Conservation (phyloP, 2,888 invertebrate species). For the Luperina testacea region DNA sequence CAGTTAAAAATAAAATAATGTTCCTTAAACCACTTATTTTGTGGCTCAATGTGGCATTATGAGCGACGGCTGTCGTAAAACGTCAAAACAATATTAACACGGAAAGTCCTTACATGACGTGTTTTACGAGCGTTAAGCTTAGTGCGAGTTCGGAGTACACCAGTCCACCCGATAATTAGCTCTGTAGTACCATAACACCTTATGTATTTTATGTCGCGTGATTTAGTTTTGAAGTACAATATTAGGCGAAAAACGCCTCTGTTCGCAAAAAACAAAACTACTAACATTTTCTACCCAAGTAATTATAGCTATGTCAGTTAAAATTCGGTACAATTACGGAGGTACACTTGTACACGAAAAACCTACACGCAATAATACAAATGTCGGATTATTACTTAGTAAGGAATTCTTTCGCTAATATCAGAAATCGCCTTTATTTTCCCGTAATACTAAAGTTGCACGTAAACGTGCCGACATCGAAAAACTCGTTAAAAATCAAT, state of each 20-base stretch:
- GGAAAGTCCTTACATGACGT: constrained; percentile 58
- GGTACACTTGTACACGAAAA: constrained; percentile 3
- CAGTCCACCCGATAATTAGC: constrained; percentile 55
- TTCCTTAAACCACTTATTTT: constrained; percentile 24
- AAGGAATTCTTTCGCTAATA: constrained; percentile 42
- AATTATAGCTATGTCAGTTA: constrained; percentile 4
- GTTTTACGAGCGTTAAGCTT: constrained; percentile 55
- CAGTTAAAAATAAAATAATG: neutral
- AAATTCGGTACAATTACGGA: constrained; percentile 27
- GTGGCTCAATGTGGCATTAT: constrained; percentile 51
- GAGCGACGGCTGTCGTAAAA: constrained; percentile 65
- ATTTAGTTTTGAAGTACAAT: constrained; percentile 4
- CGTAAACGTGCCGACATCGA: constrained; percentile 52
- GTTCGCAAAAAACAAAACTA: neutral
- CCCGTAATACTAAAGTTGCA: constrained; percentile 54
- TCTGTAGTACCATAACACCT: constrained; percentile 43
- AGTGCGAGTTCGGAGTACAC: constrained; percentile 27
- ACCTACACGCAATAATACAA: constrained; percentile 22
- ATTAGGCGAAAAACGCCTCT: constrained; percentile 1
- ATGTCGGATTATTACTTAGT: constrained; percentile 45
- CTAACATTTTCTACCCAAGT: neutral
- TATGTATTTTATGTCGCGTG: constrained; percentile 47
- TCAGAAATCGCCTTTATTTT: constrained; percentile 52
- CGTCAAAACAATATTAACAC: constrained; percentile 70
- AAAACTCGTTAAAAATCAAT: constrained; percentile 81